Base-by-base conservation (phyloP, 2,888 invertebrate species). In the Drosophila antonietae region DNA sequence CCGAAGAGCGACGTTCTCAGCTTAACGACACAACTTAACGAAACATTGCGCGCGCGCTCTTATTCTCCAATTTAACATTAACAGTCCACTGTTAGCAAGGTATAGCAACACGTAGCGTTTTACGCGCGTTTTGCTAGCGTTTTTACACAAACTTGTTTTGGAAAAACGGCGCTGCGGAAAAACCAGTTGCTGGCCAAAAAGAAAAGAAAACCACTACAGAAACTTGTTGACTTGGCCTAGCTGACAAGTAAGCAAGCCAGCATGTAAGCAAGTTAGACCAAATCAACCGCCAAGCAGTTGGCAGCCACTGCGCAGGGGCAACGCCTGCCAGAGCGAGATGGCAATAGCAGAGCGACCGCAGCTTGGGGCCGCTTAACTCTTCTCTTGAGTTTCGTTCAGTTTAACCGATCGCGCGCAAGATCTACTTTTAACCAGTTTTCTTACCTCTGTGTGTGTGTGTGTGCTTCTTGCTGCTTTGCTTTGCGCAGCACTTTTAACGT, bases 351-450 rank as follows among this genome's bases (percentile, higher is more conserved):
- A 7, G 15, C 18, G 20, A 5, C 33, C 12, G 12, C 12, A 15
- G 46, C 49, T 33, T 49, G 73, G 55, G 35, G 67, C 67, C 41
- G 55, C 55, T 41, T 41, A 41, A 28, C 55, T 55, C 39, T 31
- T 31, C 23, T 10, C 5, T 23, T n/a, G 53, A 73, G 73, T 73
- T 83, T 83, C 83, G 83, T 83, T 72, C 56, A 83, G 80, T 84
- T 81, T 67, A 52, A 70, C 70, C 74, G 73, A 69, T 73, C 49
- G 53, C 65, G 63, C 68, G 39, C 71, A 44, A 79, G 85, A 75
- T 90, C 86, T 75, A 86, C 89, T 75, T 87, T 87, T 87, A 86
- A 90, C 86, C 86, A 83, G 86, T 86, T 86, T 83, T 83, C 64
- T 28, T 31, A 18, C 2, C 8, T 18, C 14, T 43, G 23, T 23